Conservation (phyloP, 2,797 vertebrate species). For the Nannoperca australis region DNA sequence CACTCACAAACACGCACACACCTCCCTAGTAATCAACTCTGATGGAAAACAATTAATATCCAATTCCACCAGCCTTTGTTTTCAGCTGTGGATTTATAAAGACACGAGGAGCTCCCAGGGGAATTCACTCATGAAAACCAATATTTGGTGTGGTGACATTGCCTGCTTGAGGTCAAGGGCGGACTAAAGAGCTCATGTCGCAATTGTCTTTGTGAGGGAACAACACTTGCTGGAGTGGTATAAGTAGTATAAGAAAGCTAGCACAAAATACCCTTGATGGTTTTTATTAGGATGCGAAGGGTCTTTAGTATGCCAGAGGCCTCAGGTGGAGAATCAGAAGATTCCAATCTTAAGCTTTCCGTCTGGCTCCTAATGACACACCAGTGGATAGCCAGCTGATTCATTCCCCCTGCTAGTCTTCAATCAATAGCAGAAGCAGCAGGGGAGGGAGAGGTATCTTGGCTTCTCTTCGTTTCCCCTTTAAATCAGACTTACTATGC, state of each 20-base stretch:
- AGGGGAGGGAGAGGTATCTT: constrained; percentile 53
- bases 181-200: constrained; percentile 19
- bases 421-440: constrained; percentile 75
- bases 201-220: constrained; percentile 18
- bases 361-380: constrained; percentile 63
- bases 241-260: constrained; percentile 23
- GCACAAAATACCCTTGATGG: constrained; percentile 14
- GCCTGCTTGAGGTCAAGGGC: constrained; percentile 50
- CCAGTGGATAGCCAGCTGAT: constrained; percentile 56
- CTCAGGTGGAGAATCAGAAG: constrained; percentile 58
- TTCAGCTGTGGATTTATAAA: constrained; percentile 71
- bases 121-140: constrained; percentile 61
- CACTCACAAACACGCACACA: constrained; percentile 44
- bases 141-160: constrained; percentile 63
- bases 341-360: constrained; percentile 63
- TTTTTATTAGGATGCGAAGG: constrained; percentile 38
- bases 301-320: constrained; percentile 55
- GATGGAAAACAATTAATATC: constrained; percentile 82
- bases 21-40: constrained; percentile 75
- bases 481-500: constrained; percentile 77
- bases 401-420: constrained; percentile 65
- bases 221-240: constrained; percentile 15
- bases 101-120: constrained; percentile 51
- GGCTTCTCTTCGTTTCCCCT: constrained; percentile 63
- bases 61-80: constrained; percentile 72